A percentile compares a stretch with the other conserved stretches of the same genome.
Conservation (phyloP, 2,888 invertebrate genomes). For the Heterodera filipjevi region DNA sequence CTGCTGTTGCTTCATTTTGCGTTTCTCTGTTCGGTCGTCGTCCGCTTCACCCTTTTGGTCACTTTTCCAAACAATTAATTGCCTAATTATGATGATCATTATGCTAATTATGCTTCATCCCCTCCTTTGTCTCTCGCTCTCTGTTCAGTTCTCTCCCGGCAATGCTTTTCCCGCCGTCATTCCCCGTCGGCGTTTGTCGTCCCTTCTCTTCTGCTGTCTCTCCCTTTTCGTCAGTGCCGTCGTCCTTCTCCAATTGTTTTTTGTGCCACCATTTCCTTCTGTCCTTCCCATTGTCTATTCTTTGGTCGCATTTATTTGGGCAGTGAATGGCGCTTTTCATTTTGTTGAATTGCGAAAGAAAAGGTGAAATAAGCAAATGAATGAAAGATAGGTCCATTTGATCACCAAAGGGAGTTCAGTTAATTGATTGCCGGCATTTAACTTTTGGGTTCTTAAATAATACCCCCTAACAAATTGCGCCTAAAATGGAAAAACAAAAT, state of each 20-base stretch:
- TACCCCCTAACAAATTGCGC: no score
- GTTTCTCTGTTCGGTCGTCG: neutral
- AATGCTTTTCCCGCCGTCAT: neutral
- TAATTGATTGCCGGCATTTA: neutral
- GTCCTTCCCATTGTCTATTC: slow-evolving; percentile 10
- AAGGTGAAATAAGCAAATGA: neutral
- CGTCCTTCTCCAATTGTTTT: neutral
- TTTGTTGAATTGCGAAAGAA: neutral
- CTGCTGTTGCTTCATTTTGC: neutral
- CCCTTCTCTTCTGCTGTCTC: neutral
- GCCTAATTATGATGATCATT: neutral
- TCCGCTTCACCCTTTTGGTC: neutral
- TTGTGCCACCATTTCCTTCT: neutral
- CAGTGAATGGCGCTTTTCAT: slow-evolving; percentile 1
- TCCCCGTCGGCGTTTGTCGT: neutral
- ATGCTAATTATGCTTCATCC: no score
- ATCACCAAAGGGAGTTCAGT: no score
- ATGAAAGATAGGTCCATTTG: no score
- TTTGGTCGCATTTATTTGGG: neutral
- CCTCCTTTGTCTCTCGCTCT: no score
- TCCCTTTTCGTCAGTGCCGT: neutral
- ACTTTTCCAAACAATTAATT: neutral
- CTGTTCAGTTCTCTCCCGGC: neutral
- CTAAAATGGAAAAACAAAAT: no score
- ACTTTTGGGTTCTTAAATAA: no score